These are phyloP conservation scores for Takifugu bimaculatus DNA, from an alignment of 2,113 vertebrate genomes.

Conservation along the genomic window DNA sequence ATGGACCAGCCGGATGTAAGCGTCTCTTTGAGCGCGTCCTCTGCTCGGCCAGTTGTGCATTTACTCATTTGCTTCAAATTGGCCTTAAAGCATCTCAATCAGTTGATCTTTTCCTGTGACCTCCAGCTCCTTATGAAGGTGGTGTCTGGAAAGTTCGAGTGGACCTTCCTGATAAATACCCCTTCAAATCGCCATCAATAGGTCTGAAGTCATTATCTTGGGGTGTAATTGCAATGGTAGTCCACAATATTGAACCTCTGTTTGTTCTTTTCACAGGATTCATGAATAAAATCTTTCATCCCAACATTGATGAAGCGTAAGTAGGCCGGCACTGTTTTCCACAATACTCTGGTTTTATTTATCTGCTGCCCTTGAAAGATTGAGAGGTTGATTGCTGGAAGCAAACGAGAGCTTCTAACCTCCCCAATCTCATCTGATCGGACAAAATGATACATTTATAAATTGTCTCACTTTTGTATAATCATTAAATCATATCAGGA, in stretches of 20 bases:
- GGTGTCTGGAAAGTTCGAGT: slow-evolving; percentile 99
- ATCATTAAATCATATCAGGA: too few relatives aligned
- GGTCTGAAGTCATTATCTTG: slow-evolving; percentile 69
- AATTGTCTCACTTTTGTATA: too few relatives aligned
- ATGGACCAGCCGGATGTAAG: slow-evolving; percentile 99
- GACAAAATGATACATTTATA: too few relatives aligned
- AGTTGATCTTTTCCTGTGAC: slow-evolving; percentile 1
- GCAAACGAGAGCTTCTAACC: too few relatives aligned
- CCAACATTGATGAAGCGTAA: slow-evolving; percentile 99
- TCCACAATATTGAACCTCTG: background rate
- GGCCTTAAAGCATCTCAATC: background rate
- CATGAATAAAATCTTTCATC: slow-evolving; percentile 99
- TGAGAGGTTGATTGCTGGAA: too few relatives aligned
- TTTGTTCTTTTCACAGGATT: slow-evolving; percentile 81
- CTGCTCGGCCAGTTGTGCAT: background rate
- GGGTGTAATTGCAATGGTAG: background rate
- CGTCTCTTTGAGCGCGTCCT: slow-evolving; percentile 21
- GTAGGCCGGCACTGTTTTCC: slow-evolving; percentile 50
- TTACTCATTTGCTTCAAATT: background rate
- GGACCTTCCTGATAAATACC: slow-evolving; percentile 99
- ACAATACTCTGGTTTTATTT: too few relatives aligned
- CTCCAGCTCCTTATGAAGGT: slow-evolving; percentile 90
- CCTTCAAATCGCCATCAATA: slow-evolving; percentile 99
- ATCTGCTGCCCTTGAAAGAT: too few relatives aligned
- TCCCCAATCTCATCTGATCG: too few relatives aligned